Base-by-base conservation (phyloP, 2,888 invertebrate species). In the Drosophila yooni region DNA sequence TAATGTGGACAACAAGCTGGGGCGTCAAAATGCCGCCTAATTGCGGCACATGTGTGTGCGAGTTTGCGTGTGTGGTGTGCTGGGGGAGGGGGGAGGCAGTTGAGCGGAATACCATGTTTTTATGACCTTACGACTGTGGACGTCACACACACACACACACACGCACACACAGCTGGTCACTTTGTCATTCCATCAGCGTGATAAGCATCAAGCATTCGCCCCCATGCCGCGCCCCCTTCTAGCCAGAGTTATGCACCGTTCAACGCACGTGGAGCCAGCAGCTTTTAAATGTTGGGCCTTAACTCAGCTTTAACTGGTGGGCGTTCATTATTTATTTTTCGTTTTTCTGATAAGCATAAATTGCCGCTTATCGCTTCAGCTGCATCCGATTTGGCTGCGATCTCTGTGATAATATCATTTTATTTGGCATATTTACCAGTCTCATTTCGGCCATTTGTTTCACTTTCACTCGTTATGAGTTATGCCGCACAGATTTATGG, bases 1-100 rank as follows among this genome's bases (percentile, higher is more conserved):
- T 25, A 25, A 25, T 66, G 72, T 69, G 70, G 70, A 71, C 84
- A 79, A 83, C 79, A 82, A 80, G 88, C 72, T 81, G 85, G 85
- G 81, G 87, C 89, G 83, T 89, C 86, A 85, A 88, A 84, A 83
- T 61, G 74, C 72, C 86, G 81, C 62, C 81, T 88, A 77, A 81
- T 88, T 83, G 86, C 82, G 83, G 81, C 86, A 81, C 79, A 78
- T 79, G 72, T 68, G 66, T 25, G 18, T 33, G 53, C 25, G 34
- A 11, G 11, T 13, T 8, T 31, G 57, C 29, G 31, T 21, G 43
- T 51, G 25, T 18, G 59, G 48, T 18, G 8, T 36, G 34, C 15
- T 0, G 50, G 34, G 43, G 18, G 34, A 29, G 7, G 36, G 57
- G 63, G 43, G 50, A 68, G 18, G 0, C 25, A 7, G 25, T 15